Conservation (phyloP, 2,888 invertebrate genomes). For the Timema cristinae region DNA sequence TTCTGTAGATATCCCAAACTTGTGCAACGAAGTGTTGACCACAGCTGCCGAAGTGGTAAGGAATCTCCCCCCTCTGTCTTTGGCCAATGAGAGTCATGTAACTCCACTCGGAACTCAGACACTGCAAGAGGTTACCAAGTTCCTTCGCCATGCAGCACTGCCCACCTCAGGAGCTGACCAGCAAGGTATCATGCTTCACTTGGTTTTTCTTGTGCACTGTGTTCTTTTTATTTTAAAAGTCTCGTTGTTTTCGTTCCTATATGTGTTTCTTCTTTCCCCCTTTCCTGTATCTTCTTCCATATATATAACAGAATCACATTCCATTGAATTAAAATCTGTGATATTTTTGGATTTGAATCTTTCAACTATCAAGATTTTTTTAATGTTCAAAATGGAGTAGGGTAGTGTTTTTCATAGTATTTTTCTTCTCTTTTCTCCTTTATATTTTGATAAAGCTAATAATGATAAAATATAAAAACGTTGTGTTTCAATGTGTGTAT, state of each 20-base stretch:
- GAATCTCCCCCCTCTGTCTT: constrained; percentile 54
- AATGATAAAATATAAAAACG: too few relatives aligned
- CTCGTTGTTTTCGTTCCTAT: constrained; percentile 7
- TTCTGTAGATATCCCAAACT: constrained; percentile 41
- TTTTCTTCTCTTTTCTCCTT: too few relatives aligned
- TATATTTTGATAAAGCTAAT: too few relatives aligned
- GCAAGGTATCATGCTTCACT: too few relatives aligned
- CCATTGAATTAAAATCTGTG: too few relatives aligned
- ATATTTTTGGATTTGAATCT: too few relatives aligned
- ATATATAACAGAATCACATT: too few relatives aligned
- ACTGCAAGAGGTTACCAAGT: constrained; percentile 52
- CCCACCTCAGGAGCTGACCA: constrained; percentile 50
- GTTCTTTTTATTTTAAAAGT: constrained; percentile 5
- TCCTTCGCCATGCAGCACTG: constrained; percentile 51
- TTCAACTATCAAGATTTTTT: too few relatives aligned
- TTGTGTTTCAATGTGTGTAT: too few relatives aligned
- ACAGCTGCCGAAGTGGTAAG: constrained; percentile 54
- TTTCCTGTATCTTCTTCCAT: too few relatives aligned
- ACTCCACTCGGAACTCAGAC: constrained; percentile 50
- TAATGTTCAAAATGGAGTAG: too few relatives aligned
- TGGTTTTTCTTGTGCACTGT: neutral
- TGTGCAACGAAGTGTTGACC: constrained; percentile 56
- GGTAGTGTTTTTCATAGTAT: too few relatives aligned
- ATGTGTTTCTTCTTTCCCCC: constrained; percentile 4
- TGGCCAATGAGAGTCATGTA: constrained; percentile 56